Conservation (phyloP, 2,888 invertebrate species). For the Tribolium freemani region DNA sequence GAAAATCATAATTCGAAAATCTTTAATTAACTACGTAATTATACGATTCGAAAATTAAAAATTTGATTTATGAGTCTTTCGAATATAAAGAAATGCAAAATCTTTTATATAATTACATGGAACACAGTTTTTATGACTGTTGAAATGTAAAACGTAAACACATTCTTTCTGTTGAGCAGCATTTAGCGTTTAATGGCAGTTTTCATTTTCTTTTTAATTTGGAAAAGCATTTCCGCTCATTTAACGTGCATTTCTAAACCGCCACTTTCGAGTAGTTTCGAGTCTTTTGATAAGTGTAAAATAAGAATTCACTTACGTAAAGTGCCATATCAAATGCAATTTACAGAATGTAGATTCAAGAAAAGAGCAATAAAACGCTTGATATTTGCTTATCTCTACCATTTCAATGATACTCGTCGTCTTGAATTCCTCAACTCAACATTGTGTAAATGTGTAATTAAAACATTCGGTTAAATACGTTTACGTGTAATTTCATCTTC, state of each 20-base stretch:
- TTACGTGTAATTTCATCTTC: neutral
- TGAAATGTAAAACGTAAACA: too few relatives aligned
- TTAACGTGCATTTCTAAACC: neutral
- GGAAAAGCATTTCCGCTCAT: neutral
- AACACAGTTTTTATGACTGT: too few relatives aligned
- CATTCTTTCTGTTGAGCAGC: too few relatives aligned
- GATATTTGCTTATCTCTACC: slow-evolving; percentile 14
- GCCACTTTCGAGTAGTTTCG: neutral
- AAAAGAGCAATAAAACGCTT: slow-evolving; percentile 8
- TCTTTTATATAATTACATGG: too few relatives aligned
- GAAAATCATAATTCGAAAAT: too few relatives aligned
- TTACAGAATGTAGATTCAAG: neutral
- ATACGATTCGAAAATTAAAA: too few relatives aligned
- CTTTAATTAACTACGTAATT: too few relatives aligned
- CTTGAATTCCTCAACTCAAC: slow-evolving; percentile 8
- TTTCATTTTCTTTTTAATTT: neutral
- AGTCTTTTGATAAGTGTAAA: neutral
- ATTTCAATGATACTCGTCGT: slow-evolving; percentile 20
- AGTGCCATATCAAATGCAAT: slow-evolving; percentile 7
- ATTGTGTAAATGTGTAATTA: slow-evolving; percentile 6
- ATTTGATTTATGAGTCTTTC: too few relatives aligned
- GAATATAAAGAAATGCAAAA: too few relatives aligned
- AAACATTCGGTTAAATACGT: slow-evolving; percentile 19
- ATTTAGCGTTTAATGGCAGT: too few relatives aligned
- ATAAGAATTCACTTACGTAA: neutral